Evolutionary conservation across 2,888 invertebrate genomes (phyloP).

Genomic region (Teinopalpus imperialis): DNA sequence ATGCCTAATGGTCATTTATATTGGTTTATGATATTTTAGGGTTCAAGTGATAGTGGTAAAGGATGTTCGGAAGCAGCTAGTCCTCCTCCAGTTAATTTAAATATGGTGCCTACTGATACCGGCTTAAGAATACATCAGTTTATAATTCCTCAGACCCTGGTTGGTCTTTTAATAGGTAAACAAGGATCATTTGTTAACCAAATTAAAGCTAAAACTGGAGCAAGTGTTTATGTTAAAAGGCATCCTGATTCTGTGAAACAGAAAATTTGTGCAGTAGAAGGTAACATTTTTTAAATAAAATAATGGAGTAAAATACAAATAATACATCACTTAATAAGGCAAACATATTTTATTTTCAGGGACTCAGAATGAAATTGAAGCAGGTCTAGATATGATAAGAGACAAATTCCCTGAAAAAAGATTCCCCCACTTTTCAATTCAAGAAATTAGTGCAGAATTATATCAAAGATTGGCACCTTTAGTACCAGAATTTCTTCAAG

Average conservation of each 20-base stretch:
- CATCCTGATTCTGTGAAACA: constrained; percentile 88
- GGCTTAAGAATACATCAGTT: constrained; percentile 86
- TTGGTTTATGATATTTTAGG: constrained; percentile 66
- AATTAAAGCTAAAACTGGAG: constrained; percentile 89
- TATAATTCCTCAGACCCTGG: constrained; percentile 87
- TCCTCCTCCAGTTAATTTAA: constrained; percentile 84
- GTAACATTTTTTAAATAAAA: constrained; percentile 53
- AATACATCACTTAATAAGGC: background rate
- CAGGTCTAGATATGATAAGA: constrained; percentile 91
- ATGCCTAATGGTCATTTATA: no score
- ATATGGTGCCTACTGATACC: constrained; percentile 69
- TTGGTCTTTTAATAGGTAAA: constrained; percentile 94
- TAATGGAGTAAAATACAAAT: background rate
- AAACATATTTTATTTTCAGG: constrained; percentile 81
- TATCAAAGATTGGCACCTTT: constrained; percentile 74
- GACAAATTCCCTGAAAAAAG: constrained; percentile 91
- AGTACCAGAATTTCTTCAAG: constrained; percentile 82
- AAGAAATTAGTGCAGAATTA: constrained; percentile 78
- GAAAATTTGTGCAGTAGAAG: constrained; percentile 93
- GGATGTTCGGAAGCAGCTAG: constrained; percentile 88
- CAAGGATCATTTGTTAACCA: constrained; percentile 91
- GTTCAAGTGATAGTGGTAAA: constrained; percentile 92
- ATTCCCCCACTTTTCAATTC: constrained; percentile 90
- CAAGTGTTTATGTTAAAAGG: constrained; percentile 89
- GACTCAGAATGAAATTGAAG: constrained; percentile 88